phyloP scores from a whole-genome alignment of 2,888 invertebrate genomes.

The Eupithecia subumbrata region DNA sequence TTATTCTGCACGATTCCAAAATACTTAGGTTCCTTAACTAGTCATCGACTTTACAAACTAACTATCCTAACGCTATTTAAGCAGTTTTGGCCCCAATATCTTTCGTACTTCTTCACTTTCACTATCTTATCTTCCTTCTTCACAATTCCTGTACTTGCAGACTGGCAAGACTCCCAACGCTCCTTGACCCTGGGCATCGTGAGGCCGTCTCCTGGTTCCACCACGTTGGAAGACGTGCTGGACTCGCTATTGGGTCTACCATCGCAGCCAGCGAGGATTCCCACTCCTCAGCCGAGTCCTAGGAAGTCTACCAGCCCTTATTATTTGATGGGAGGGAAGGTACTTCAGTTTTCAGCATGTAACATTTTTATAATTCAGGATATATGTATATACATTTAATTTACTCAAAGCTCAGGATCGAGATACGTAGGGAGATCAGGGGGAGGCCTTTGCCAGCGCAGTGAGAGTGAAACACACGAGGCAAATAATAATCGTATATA shows the following conservation, averaged over 20 bases:
- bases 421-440: neutral
- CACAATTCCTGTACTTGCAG: conserved; percentile 62
- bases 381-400: neutral
- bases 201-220: conserved; percentile 90
- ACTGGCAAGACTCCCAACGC: conserved; percentile 80
- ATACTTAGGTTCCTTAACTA: neutral
- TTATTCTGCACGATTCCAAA: conserved; percentile 9
- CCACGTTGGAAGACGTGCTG: conserved; percentile 96
- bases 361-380: neutral
- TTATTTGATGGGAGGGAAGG: conserved; percentile 80
- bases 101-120: conserved; percentile 11
- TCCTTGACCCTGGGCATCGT: conserved; percentile 82
- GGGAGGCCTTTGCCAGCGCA: neutral
- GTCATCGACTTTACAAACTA: neutral
- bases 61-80: neutral
- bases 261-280: conserved; percentile 87
- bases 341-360: conserved; percentile 46
- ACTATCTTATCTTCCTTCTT: conserved; percentile 25
- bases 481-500: neutral
- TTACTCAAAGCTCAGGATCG: neutral
- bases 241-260: conserved; percentile 95
- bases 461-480: neutral
- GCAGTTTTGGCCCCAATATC: neutral
- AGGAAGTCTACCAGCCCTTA: conserved; percentile 78
- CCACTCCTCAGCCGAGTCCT: conserved; percentile 86